Conservation (phyloP, 2,797 vertebrate genomes). For the Amphiprion clarkii region DNA sequence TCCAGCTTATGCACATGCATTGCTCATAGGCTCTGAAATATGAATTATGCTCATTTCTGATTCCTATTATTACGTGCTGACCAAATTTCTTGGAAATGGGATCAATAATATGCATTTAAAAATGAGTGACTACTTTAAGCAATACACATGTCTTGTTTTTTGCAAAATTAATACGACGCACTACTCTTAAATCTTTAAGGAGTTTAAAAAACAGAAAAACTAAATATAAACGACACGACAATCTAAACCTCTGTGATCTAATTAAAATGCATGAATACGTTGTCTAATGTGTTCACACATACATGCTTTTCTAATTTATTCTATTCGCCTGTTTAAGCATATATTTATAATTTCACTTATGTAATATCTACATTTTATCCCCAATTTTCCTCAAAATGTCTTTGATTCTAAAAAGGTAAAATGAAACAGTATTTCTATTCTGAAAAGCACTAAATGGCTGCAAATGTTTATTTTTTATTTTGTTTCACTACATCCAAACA, state of each 20-base stretch:
- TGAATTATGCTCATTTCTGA: neutral
- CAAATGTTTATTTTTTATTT: too few relatives aligned
- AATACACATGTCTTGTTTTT: neutral
- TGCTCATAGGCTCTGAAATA: neutral
- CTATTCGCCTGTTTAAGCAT: neutral
- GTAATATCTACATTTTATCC: neutral
- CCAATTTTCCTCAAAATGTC: neutral
- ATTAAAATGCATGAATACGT: neutral
- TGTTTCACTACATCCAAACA: too few relatives aligned
- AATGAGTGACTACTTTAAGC: neutral
- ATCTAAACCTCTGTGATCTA: neutral
- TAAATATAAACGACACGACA: too few relatives aligned
- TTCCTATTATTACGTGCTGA: neutral
- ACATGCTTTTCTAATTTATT: neutral
- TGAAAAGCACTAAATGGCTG: too few relatives aligned
- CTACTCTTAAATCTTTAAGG: too few relatives aligned
- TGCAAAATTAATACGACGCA: neutral
- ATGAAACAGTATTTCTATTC: too few relatives aligned
- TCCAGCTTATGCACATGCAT: neutral
- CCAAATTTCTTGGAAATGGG: neutral
- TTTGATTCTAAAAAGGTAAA: too few relatives aligned
- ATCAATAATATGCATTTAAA: neutral
- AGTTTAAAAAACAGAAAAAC: too few relatives aligned
- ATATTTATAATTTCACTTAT: neutral
- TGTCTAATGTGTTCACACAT: neutral